Evolutionary conservation across 2,888 invertebrate genomes (phyloP).

Genomic region (Epiblema foenella): DNA sequence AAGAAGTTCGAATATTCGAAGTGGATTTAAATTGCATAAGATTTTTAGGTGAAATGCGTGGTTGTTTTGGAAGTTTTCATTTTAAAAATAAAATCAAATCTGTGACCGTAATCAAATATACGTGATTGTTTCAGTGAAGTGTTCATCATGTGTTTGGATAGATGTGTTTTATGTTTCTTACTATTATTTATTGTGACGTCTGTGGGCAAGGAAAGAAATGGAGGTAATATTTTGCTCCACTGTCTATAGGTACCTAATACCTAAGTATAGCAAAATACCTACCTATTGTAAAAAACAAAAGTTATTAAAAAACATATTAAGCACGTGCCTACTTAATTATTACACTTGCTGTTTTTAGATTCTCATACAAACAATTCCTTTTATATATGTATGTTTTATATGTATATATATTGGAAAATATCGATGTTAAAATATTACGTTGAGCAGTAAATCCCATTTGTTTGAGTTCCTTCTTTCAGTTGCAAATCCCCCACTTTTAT

Average conservation of each 20-base stretch:
- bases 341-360: neutral
- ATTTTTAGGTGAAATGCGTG: slow-evolving; percentile 14
- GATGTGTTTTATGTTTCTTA: slow-evolving; percentile 61
- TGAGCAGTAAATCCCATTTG: slow-evolving; percentile 8
- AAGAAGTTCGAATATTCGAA: slow-evolving; percentile 12
- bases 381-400: too few species aligned
- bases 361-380: neutral
- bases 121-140: slow-evolving; percentile 45
- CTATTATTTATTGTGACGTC: slow-evolving; percentile 60
- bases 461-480: slow-evolving; percentile 28
- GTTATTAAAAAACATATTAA: too few species aligned
- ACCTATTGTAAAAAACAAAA: too few species aligned
- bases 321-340: too few species aligned
- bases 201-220: slow-evolving; percentile 68
- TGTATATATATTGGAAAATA: too few species aligned
- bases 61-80: slow-evolving; percentile 15
- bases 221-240: slow-evolving; percentile 58
- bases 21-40: slow-evolving; percentile 17
- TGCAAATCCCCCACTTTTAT: slow-evolving; percentile 25
- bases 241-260: neutral
- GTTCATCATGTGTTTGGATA: slow-evolving; percentile 69
- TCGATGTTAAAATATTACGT: too few species aligned
- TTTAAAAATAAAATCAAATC: slow-evolving; percentile 21
- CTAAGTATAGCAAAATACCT: too few species aligned
- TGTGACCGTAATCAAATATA: neutral